Evolutionary conservation across 2,888 invertebrate species (phyloP).

Genomic region (Sericinus montela): DNA sequence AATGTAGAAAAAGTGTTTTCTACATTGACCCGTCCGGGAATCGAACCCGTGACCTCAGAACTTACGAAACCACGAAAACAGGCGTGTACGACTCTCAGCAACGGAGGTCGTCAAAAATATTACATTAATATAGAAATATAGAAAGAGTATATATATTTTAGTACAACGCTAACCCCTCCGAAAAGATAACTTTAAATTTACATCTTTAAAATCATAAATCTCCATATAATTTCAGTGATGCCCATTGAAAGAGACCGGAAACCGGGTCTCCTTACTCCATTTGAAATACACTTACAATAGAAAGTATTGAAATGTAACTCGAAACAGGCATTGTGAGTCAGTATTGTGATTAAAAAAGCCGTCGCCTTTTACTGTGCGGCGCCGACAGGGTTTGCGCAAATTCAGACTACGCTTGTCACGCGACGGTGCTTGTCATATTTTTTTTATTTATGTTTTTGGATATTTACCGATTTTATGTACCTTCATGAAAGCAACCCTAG

Average conservation of each 20-base stretch:
- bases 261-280: constrained; percentile 15
- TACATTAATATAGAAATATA: too few relatives aligned
- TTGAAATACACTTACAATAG: constrained; percentile 14
- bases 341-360: constrained; percentile 16
- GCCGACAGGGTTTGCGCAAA: constrained; percentile 16
- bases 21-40: too few relatives aligned
- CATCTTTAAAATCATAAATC: constrained; percentile 5
- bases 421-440: neutral
- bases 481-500: too few relatives aligned
- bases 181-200: neutral
- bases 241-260: constrained; percentile 11
- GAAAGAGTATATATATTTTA: too few relatives aligned
- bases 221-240: neutral
- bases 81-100: too few relatives aligned
- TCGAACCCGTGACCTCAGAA: too few relatives aligned
- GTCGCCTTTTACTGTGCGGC: constrained; percentile 11
- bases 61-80: too few relatives aligned
- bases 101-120: too few relatives aligned
- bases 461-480: too few relatives aligned
- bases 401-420: neutral
- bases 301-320: constrained; percentile 20
- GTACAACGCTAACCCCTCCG: too few relatives aligned
- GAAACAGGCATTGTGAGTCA: constrained; percentile 19
- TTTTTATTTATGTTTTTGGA: too few relatives aligned
- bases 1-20: too few relatives aligned